phyloP scores from a whole-genome alignment of 2,113 vertebrate genomes.

The Caloenas nicobarica region DNA sequence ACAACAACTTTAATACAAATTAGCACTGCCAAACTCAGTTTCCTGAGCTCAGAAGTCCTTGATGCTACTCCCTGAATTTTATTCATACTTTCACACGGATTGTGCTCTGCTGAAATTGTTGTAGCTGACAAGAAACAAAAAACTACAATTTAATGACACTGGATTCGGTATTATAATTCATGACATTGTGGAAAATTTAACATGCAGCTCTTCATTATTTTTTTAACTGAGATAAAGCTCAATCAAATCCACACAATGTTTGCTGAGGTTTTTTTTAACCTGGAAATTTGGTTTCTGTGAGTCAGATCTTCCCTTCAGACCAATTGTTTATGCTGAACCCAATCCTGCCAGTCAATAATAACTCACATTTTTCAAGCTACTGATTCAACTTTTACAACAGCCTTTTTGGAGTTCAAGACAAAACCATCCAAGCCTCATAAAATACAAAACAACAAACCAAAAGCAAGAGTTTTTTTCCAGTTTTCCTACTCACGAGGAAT shows the following conservation, averaged over 20 bases:
- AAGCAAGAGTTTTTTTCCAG: not conserved
- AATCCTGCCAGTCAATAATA: constrained; percentile 62
- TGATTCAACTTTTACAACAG: constrained; percentile 5
- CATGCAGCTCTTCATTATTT: constrained; percentile 63
- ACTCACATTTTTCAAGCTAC: constrained; percentile 51
- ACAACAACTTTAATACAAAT: constrained; percentile 88
- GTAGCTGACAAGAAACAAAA: constrained; percentile 72
- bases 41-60: constrained; percentile 81
- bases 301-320: constrained; percentile 47
- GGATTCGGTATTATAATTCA: constrained; percentile 65
- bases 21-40: constrained; percentile 84
- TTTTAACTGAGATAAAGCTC: constrained; percentile 67
- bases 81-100: constrained; percentile 74
- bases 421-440: constrained; percentile 48
- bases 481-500: constrained; percentile 28
- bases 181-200: constrained; percentile 58
- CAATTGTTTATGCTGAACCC: constrained; percentile 62
- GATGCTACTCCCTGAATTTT: constrained; percentile 81
- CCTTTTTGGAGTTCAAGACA: constrained; percentile 39
- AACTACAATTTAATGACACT: constrained; percentile 70
- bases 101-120: constrained; percentile 71
- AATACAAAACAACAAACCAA: not conserved
- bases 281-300: constrained; percentile 52
- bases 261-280: not conserved
- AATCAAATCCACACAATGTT: constrained; percentile 50